Evolutionary conservation across 2,888 invertebrate species (phyloP).

Genomic region (Drosophila hamatofila): DNA sequence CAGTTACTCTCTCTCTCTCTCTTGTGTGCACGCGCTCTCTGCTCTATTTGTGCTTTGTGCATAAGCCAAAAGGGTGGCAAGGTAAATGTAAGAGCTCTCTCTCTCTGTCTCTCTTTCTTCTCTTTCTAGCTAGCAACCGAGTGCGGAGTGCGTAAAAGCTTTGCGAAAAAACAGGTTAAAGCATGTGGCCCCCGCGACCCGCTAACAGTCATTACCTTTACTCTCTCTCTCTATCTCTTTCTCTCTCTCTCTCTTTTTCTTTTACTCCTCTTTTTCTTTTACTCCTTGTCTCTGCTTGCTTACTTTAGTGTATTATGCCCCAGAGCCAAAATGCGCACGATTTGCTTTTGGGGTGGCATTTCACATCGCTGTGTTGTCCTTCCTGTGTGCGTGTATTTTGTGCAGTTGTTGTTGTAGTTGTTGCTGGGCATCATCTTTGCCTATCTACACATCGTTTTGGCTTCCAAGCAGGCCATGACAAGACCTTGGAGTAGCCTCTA

Average conservation of each 20-base stretch:
- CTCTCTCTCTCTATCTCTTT: conserved; percentile 11
- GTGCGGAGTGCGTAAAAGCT: conserved; percentile 76
- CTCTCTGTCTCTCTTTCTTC: not conserved
- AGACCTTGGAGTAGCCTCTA: conserved; percentile 69
- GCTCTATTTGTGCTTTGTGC: conserved; percentile 52
- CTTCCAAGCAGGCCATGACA: conserved; percentile 71
- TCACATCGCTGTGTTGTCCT: conserved; percentile 41
- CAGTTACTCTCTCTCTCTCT: not conserved
- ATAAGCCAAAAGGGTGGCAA: conserved; percentile 64
- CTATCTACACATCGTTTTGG: conserved; percentile 55
- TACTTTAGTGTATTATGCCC: conserved; percentile 62
- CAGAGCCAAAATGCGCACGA: conserved; percentile 72
- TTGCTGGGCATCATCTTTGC: conserved; percentile 65
- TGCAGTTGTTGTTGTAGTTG: conserved; percentile 36
- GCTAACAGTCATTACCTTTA: conserved; percentile 25
- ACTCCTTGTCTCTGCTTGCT: conserved; percentile 32
- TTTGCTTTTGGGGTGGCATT: conserved; percentile 76
- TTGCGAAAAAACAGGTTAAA: conserved; percentile 78
- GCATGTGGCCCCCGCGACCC: conserved; percentile 61
- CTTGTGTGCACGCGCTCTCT: conserved; percentile 1
- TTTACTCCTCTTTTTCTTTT: conserved; percentile 15
- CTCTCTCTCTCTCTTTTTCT: conserved; percentile 12
- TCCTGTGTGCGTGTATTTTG: conserved; percentile 49
- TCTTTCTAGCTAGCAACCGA: conserved; percentile 20
- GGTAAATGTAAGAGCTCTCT: conserved; percentile 37